These are phyloP conservation scores for Yasuhikotakia modesta DNA, from an alignment of 2,797 vertebrate species.

Conservation along the genomic window DNA sequence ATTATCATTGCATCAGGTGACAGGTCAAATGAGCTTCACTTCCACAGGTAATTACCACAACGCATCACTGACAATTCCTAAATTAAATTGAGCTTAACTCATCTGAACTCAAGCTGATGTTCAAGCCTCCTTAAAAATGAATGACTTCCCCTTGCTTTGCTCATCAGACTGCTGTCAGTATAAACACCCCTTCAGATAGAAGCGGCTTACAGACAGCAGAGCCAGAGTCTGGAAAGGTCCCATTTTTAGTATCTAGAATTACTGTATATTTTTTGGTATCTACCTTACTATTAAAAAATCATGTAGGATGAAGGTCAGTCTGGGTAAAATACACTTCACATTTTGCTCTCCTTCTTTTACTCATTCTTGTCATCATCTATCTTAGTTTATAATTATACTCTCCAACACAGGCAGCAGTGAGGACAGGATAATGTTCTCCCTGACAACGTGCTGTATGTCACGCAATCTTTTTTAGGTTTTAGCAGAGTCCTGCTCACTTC, in stretches of 20 bases:
- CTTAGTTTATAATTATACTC: slow-evolving; percentile 41
- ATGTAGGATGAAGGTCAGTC: slow-evolving; percentile 13
- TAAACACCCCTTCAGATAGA: neutral
- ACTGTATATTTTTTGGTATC: slow-evolving; percentile 22
- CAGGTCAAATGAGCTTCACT: neutral
- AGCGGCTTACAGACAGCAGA: neutral
- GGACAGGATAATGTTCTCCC: slow-evolving; percentile 42
- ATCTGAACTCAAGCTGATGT: too few species aligned
- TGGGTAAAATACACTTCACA: slow-evolving; percentile 10
- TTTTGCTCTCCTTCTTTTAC: slow-evolving; percentile 21
- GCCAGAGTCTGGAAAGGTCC: neutral
- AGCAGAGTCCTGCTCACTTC: slow-evolving; percentile 40
- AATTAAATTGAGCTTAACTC: neutral
- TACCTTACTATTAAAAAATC: slow-evolving; percentile 37
- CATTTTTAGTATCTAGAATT: neutral
- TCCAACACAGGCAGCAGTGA: slow-evolving; percentile 29
- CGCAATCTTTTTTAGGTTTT: slow-evolving; percentile 43
- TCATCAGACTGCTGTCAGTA: neutral
- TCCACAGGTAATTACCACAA: neutral
- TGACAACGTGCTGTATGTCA: slow-evolving; percentile 39
- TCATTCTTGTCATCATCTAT: slow-evolving; percentile 24
- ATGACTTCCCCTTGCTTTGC: neutral
- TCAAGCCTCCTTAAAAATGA: neutral
- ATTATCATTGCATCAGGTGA: neutral
- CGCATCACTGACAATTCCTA: neutral